Percentiles rank a stretch among this genome's conserved stretches.
These are phyloP conservation scores for Drosophila santomea DNA, from an alignment of 1,140 invertebrate species.

Conservation along the genomic window DNA sequence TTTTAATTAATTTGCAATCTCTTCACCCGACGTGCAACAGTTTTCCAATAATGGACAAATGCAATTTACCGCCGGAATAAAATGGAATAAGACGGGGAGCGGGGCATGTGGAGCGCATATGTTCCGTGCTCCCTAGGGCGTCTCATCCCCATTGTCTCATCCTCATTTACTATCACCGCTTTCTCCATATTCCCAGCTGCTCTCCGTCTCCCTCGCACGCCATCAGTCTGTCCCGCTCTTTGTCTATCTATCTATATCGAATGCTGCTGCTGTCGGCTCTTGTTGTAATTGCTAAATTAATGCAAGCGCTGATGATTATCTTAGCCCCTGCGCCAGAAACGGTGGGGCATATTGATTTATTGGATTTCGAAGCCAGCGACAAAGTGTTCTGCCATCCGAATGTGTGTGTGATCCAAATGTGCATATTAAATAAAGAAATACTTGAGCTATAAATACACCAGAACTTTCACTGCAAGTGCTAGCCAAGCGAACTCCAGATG, in stretches of 20 bases:
- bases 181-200: not conserved
- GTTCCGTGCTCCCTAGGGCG: slow-evolving; percentile 53
- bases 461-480: slow-evolving; percentile 9
- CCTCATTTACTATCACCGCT: slow-evolving; percentile 16
- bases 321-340: slow-evolving; percentile 30
- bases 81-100: slow-evolving; percentile 10
- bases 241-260: slow-evolving; percentile 16
- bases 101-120: slow-evolving; percentile 18
- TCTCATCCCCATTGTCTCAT: slow-evolving; percentile 34
- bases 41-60: slow-evolving; percentile 75
- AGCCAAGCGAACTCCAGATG: slow-evolving; percentile 3
- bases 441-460: slow-evolving; percentile 22
- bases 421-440: slow-evolving; percentile 9
- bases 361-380: slow-evolving; percentile 36
- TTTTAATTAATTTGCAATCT: slow-evolving; percentile 77
- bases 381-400: slow-evolving; percentile 7
- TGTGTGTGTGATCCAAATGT: slow-evolving; percentile 23
- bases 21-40: slow-evolving; percentile 54
- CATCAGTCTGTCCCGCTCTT: slow-evolving; percentile 11
- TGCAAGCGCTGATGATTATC: slow-evolving; percentile 64
- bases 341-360: slow-evolving; percentile 49
- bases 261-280: slow-evolving; percentile 60
- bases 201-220: not conserved
- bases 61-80: slow-evolving; percentile 67
- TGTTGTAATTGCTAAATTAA: slow-evolving; percentile 79